A percentile compares a stretch with the other conserved stretches of the same genome.
Evolutionary conservation across 1,140 invertebrate species (phyloP).

Genomic region (Rhagoletis pomonella): DNA sequence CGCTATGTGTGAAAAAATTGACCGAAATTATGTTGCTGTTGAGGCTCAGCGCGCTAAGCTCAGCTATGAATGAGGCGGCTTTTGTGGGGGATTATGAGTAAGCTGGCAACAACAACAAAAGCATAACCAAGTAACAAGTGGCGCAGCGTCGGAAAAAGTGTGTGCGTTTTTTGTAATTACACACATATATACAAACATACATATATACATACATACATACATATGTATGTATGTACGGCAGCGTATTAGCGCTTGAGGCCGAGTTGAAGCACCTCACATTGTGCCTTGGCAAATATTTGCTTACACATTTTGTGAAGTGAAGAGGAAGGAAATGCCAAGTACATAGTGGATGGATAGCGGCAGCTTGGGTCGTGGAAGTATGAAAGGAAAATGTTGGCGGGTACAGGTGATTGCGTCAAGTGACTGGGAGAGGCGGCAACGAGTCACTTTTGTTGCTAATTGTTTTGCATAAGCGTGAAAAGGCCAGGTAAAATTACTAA

Average conservation of each 20-base stretch:
- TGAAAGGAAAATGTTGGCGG: background rate
- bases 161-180: no score
- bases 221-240: no score
- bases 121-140: background rate
- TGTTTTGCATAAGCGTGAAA: slow-evolving; percentile 11
- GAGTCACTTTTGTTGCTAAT: slow-evolving; percentile 8
- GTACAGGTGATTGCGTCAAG: background rate
- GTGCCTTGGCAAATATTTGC: background rate
- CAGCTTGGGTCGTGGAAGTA: no score
- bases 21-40: slow-evolving; percentile 35
- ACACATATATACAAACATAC: no score
- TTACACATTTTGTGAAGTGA: background rate
- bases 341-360: background rate
- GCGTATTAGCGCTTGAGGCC: no score
- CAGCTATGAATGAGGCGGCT: slow-evolving; percentile 16
- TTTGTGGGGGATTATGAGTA: slow-evolving; percentile 44
- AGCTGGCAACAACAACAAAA: background rate
- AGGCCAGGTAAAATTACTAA: background rate
- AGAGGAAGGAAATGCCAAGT: background rate
- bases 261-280: background rate
- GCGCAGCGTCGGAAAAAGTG: background rate
- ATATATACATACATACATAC: no score
- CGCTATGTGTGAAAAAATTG: background rate
- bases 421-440: background rate
- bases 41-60: slow-evolving; percentile 12